Evolutionary conservation across 2,113 vertebrate genomes (phyloP).

Genomic region (Callospermophilus lateralis): DNA sequence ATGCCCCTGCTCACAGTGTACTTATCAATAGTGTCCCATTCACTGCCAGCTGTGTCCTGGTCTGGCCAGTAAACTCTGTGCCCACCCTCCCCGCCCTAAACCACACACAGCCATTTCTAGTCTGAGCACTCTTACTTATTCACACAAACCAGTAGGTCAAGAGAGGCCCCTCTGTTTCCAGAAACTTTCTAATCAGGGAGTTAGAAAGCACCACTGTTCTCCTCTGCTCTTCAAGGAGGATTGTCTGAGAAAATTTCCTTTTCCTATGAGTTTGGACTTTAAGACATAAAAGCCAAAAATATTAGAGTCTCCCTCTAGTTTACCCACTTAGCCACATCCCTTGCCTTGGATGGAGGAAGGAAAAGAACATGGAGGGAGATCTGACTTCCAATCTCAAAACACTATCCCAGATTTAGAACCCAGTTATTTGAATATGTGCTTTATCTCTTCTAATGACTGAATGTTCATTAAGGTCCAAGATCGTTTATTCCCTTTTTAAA

Average conservation of each 20-base stretch:
- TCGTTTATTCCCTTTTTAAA: not conserved
- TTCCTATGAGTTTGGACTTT: not conserved
- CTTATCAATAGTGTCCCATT: not conserved
- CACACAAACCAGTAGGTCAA: not conserved
- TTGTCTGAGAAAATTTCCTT: not conserved
- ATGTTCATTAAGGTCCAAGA: not conserved
- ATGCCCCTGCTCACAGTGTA: not conserved
- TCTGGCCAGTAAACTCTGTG: not conserved
- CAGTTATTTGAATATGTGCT: not conserved
- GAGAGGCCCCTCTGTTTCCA: not conserved
- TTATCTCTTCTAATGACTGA: not conserved
- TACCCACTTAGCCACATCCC: not conserved
- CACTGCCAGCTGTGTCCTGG: not conserved
- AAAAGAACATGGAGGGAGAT: not conserved
- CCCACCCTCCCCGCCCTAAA: not conserved
- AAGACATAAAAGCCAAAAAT: not conserved
- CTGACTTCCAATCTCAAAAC: not conserved
- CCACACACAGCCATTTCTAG: not conserved
- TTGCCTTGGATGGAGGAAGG: not conserved
- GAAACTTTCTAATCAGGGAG: not conserved
- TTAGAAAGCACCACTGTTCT: not conserved
- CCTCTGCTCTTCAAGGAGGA: not conserved
- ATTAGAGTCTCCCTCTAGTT: not conserved
- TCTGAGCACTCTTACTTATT: not conserved
- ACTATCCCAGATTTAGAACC: not conserved